Evolutionary conservation across 2,797 vertebrate species (phyloP).

Genomic region (Chromobotia macracanthus): DNA sequence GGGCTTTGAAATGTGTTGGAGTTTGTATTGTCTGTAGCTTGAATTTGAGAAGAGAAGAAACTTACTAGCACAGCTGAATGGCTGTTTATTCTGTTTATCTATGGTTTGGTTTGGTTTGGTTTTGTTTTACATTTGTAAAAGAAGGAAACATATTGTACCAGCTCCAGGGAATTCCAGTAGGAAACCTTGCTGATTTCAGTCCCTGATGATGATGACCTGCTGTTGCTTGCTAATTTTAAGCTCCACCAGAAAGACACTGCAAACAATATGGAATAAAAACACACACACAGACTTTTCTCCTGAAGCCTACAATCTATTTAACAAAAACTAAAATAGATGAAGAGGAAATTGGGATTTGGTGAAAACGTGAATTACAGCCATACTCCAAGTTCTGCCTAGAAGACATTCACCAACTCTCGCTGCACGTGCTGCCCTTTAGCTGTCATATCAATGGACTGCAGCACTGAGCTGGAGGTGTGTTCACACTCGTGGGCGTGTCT

Average conservation of each 20-base stretch:
- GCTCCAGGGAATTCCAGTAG: slow-evolving; percentile 64
- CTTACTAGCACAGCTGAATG: slow-evolving; percentile 40
- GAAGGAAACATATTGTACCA: slow-evolving; percentile 71
- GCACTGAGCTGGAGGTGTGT: slow-evolving; percentile 57
- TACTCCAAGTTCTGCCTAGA: slow-evolving; percentile 73
- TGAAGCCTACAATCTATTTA: slow-evolving; percentile 55
- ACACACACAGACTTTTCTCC: slow-evolving; percentile 25
- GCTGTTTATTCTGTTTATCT: slow-evolving; percentile 29
- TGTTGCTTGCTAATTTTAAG: slow-evolving; percentile 61
- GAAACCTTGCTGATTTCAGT: slow-evolving; percentile 41
- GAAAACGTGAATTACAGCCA: slow-evolving; percentile 80
- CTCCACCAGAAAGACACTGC: slow-evolving; percentile 55
- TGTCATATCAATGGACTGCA: slow-evolving; percentile 39
- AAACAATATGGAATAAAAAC: slow-evolving; percentile 31
- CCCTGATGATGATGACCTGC: slow-evolving; percentile 35
- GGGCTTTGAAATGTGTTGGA: slow-evolving; percentile 42
- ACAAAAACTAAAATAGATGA: slow-evolving; percentile 40
- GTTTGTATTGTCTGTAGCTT: slow-evolving; percentile 66
- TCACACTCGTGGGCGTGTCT: slow-evolving; percentile 37
- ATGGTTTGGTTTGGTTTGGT: no score
- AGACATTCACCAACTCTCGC: slow-evolving; percentile 17
- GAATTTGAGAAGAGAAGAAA: slow-evolving; percentile 60
- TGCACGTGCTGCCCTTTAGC: slow-evolving; percentile 17
- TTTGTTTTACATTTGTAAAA: slow-evolving; percentile 38
- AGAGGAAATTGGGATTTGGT: slow-evolving; percentile 33